These are phyloP conservation scores for Cliona cf. orientalis DNA, from an alignment of 37 sponge, comb jelly and placozoan genomes.

Conservation along the genomic window DNA sequence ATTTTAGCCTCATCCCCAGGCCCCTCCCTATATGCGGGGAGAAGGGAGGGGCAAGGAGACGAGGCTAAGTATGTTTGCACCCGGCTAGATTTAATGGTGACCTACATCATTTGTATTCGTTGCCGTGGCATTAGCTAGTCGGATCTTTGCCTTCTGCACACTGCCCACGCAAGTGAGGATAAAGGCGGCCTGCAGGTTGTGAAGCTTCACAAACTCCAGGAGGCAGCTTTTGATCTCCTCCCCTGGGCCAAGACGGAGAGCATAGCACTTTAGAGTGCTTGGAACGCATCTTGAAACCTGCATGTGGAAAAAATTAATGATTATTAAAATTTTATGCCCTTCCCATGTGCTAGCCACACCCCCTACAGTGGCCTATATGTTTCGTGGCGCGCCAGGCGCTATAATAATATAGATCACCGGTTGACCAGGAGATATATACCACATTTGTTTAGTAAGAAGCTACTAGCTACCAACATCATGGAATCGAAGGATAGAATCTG, in stretches of 20 bases:
- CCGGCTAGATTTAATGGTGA: not conserved
- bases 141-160: constrained; percentile 35
- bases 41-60: not conserved
- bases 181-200: constrained; percentile 39
- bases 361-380: too few species aligned
- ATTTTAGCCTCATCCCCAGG: too few species aligned
- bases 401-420: too few species aligned
- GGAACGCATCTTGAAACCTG: not conserved
- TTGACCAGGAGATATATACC: too few species aligned
- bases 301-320: too few species aligned
- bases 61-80: not conserved
- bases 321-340: too few species aligned
- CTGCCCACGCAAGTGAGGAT: constrained; percentile 54
- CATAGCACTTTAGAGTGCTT: constrained; percentile 30
- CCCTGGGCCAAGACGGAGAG: constrained; percentile 42
- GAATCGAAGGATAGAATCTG: too few species aligned
- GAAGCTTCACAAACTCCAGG: constrained; percentile 21
- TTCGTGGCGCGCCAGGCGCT: too few species aligned
- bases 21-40: too few species aligned
- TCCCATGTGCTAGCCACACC: too few species aligned
- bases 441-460: too few species aligned
- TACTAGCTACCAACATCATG: too few species aligned
- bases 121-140: constrained; percentile 33
- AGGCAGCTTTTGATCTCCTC: constrained; percentile 34
- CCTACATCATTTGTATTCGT: constrained; percentile 34